Evolutionary conservation across 37 sponge, comb jelly and placozoan genomes (phyloP).

Genomic region (Lycopodina hypogea): DNA sequence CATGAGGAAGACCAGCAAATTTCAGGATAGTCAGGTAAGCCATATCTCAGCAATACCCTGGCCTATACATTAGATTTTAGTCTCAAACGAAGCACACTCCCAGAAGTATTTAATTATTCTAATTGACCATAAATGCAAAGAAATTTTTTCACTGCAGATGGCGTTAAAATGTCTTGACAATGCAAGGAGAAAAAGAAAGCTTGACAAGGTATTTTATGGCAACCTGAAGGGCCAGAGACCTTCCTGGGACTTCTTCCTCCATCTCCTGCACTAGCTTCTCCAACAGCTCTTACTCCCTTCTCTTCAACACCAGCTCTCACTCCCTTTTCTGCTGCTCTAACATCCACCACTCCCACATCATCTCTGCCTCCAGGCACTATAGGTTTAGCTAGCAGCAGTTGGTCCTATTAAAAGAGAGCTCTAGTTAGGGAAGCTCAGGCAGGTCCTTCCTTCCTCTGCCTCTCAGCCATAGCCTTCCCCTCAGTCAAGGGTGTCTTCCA

Average conservation of each 20-base stretch:
- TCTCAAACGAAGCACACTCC: background rate
- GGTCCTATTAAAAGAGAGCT: background rate
- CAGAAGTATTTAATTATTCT: background rate
- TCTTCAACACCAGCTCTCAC: background rate
- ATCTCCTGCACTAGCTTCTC: background rate
- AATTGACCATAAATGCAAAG: background rate
- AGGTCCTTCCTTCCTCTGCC: background rate
- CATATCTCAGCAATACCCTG: too few species aligned
- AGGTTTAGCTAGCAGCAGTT: background rate
- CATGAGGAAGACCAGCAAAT: too few species aligned
- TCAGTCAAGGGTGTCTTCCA: background rate
- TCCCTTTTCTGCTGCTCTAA: background rate
- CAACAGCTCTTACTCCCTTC: background rate
- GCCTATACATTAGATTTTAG: too few species aligned
- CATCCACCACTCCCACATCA: background rate
- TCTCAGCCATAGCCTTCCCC: background rate
- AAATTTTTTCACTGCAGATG: background rate
- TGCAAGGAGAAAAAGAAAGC: background rate
- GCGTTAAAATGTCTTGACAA: background rate
- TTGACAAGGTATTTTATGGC: background rate
- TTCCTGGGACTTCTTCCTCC: too few species aligned
- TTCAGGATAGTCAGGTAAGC: too few species aligned
- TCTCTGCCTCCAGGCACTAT: background rate
- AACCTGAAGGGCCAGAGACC: background rate
- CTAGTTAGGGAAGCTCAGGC: background rate